These are phyloP conservation scores for Meles meles DNA, from an alignment of 2,113 vertebrate genomes.

Conservation along the genomic window DNA sequence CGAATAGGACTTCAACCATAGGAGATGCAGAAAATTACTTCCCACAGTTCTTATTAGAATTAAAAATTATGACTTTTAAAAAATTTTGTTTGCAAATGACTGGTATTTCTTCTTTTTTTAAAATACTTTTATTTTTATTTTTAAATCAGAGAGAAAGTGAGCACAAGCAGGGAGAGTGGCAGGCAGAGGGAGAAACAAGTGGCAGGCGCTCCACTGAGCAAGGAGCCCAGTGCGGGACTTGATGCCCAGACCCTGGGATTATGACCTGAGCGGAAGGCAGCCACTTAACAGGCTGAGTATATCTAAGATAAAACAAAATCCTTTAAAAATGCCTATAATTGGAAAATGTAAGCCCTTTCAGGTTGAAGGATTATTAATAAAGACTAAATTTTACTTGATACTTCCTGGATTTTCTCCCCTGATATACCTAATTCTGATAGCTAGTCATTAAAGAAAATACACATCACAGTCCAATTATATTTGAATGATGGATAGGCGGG, in stretches of 20 bases:
- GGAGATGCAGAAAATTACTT: not conserved
- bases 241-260: too few relatives aligned
- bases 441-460: not conserved
- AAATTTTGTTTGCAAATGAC: not conserved
- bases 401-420: not conserved
- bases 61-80: not conserved
- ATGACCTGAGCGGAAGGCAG: too few relatives aligned
- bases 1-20: not conserved
- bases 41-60: not conserved
- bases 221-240: too few relatives aligned
- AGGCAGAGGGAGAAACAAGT: too few relatives aligned
- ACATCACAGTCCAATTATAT: not conserved
- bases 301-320: not conserved
- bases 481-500: not conserved
- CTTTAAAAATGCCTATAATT: not conserved
- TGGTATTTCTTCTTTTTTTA: not conserved
- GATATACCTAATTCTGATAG: not conserved
- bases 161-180: too few relatives aligned
- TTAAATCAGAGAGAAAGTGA: too few relatives aligned
- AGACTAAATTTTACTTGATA: not conserved
- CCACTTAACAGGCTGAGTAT: not conserved
- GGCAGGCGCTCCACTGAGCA: too few relatives aligned
- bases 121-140: too few relatives aligned
- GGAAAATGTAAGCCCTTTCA: not conserved
- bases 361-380: not conserved